A percentile compares a stretch with the other conserved stretches of the same genome.
These are phyloP conservation scores for Rousettus leschenaultii DNA, from an alignment of 2,113 vertebrate species.

Conservation along the genomic window DNA sequence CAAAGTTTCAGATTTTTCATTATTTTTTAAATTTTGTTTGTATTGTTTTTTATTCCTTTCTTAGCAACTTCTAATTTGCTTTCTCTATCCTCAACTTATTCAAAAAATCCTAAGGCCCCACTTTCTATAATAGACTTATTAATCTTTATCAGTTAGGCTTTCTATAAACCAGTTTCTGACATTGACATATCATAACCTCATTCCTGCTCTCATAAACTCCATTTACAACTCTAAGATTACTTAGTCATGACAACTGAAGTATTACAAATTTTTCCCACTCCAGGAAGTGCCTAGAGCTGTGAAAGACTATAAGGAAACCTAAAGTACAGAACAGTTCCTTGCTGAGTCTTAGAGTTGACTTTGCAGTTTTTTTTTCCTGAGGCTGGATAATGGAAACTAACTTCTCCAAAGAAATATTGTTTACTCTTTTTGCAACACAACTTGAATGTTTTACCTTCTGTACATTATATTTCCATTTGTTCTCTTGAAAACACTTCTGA, in stretches of 20 bases:
- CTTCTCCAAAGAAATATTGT: not conserved
- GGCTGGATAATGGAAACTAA: not conserved
- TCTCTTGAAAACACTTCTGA: not conserved
- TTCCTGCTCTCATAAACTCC: not conserved
- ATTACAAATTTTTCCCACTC: not conserved
- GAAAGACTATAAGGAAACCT: not conserved
- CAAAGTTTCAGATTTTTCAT: not conserved
- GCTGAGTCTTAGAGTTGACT: not conserved
- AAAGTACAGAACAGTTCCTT: not conserved
- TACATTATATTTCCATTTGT: not conserved
- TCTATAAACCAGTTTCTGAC: not conserved
- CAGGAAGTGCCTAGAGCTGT: not conserved
- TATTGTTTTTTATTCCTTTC: not conserved
- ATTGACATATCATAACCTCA: not conserved
- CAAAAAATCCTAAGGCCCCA: not conserved
- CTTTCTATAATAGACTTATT: not conserved
- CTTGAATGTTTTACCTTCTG: not conserved
- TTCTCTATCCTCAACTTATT: not conserved
- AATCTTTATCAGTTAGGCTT: not conserved
- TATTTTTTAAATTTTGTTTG: not conserved
- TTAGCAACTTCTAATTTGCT: not conserved
- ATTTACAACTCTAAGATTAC: not conserved
- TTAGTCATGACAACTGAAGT: not conserved
- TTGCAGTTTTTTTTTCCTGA: not conserved
- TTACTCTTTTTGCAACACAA: not conserved